A percentile compares a stretch with the other conserved stretches of the same genome.
These are phyloP conservation scores for Pseudomugil tenellus DNA, from an alignment of 2,797 vertebrate genomes.

Conservation along the genomic window DNA sequence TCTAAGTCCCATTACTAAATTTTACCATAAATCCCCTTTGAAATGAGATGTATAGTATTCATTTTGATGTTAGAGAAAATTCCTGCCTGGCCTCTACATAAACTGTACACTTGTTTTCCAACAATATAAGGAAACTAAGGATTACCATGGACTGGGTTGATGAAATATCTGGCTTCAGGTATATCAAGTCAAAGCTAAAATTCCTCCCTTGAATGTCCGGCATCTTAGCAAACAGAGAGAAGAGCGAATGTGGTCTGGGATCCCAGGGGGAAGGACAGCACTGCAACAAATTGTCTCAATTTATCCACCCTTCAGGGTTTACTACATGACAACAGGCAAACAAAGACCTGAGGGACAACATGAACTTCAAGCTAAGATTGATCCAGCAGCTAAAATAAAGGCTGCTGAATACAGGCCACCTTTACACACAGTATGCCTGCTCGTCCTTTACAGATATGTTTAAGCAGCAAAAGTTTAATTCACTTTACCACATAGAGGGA, in stretches of 20 bases:
- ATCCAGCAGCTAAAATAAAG: conserved; percentile 1
- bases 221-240: neutral
- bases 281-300: conserved; percentile 21
- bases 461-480: conserved; percentile 28
- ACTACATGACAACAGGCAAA: conserved; percentile 5
- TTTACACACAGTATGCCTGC: neutral
- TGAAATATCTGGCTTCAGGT: conserved; percentile 1
- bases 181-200: conserved; percentile 13
- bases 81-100: conserved; percentile 23
- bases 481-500: conserved; percentile 17
- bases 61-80: conserved; percentile 49
- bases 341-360: neutral
- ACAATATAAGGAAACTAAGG: conserved; percentile 37
- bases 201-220: neutral
- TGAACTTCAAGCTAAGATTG: conserved; percentile 4
- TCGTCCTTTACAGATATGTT: conserved; percentile 10
- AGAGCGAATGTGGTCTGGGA: conserved; percentile 6
- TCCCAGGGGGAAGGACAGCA: conserved; percentile 15
- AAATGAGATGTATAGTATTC: conserved; percentile 62
- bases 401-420: neutral
- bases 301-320: conserved; percentile 39
- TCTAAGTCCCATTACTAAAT: conserved; percentile 70
- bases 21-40: conserved; percentile 64
- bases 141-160: conserved; percentile 1
- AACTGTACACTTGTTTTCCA: conserved; percentile 24